phyloP scores from a whole-genome alignment of 2,113 vertebrate species.

The Apteryx mantelli region DNA sequence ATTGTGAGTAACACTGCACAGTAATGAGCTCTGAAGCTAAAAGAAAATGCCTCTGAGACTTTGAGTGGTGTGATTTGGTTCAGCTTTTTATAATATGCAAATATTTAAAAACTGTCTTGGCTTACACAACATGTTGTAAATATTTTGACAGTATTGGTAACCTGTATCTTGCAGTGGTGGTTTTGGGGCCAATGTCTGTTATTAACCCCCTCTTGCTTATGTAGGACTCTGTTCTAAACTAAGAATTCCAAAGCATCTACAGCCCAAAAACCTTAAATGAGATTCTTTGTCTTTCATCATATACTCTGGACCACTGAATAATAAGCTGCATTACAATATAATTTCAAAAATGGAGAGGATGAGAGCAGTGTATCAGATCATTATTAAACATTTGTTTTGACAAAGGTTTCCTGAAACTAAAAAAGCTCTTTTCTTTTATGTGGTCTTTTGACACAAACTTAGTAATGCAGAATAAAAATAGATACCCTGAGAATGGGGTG shows the following conservation, averaged over 20 bases:
- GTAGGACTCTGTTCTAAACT: not conserved
- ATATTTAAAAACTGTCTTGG: not conserved
- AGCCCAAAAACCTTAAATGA: not conserved
- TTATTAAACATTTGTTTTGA: not conserved
- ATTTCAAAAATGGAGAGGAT: not conserved
- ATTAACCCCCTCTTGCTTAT: not conserved
- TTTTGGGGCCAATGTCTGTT: not conserved
- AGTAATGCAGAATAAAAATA: not conserved
- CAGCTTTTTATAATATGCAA: not conserved
- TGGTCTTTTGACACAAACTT: not conserved
- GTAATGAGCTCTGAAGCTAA: not conserved
- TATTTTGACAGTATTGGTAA: slow-evolving; percentile 29
- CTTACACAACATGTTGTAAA: not conserved
- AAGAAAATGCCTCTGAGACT: not conserved
- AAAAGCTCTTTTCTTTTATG: not conserved
- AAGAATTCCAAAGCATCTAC: not conserved
- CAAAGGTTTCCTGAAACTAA: not conserved
- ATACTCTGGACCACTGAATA: not conserved
- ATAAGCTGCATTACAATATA: not conserved
- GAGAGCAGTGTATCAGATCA: not conserved
- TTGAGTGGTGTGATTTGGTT: not conserved
- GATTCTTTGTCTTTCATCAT: not conserved
- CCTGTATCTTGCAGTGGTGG: not conserved
- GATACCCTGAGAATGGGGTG: not conserved
- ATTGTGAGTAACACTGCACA: not conserved